Conservation (phyloP, 2,797 vertebrate species). For the Betta splendens region DNA sequence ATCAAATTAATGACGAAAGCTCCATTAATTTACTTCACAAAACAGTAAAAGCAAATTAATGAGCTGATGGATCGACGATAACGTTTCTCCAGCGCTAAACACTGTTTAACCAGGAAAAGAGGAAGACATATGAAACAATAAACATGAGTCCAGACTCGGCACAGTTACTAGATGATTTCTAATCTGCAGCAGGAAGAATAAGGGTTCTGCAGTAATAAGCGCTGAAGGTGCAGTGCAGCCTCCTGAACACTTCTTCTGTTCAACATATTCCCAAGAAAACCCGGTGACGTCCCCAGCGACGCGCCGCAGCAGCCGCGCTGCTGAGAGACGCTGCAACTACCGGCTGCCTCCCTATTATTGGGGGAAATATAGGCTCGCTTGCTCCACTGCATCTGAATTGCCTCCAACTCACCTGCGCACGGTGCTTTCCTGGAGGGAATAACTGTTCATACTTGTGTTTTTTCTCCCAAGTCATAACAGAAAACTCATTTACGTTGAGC, state of each 20-base stretch:
- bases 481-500: constrained; percentile 47
- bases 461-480: constrained; percentile 15
- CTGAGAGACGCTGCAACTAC: constrained; percentile 41
- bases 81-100: neutral
- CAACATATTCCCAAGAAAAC: constrained; percentile 52
- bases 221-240: constrained; percentile 31
- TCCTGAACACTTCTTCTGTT: constrained; percentile 33
- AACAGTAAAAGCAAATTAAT: constrained; percentile 4
- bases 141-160: too few relatives aligned
- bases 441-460: constrained; percentile 52
- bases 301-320: constrained; percentile 36
- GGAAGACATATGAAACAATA: neutral
- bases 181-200: constrained; percentile 3
- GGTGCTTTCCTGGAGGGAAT: constrained; percentile 55
- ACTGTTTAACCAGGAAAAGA: neutral
- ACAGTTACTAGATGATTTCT: constrained; percentile 30
- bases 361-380: constrained; percentile 60
- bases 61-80: neutral
- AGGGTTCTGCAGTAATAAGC: constrained; percentile 44
- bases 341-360: constrained; percentile 66
- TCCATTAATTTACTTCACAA: neutral
- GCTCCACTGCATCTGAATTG: constrained; percentile 73
- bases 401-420: constrained; percentile 67
- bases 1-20: neutral
- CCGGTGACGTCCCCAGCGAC: constrained; percentile 44